Evolutionary conservation across 2,888 invertebrate species (phyloP), one percentile per base, ranked within the genome.

Genomic region (Eupithecia abbreviata): DNA sequence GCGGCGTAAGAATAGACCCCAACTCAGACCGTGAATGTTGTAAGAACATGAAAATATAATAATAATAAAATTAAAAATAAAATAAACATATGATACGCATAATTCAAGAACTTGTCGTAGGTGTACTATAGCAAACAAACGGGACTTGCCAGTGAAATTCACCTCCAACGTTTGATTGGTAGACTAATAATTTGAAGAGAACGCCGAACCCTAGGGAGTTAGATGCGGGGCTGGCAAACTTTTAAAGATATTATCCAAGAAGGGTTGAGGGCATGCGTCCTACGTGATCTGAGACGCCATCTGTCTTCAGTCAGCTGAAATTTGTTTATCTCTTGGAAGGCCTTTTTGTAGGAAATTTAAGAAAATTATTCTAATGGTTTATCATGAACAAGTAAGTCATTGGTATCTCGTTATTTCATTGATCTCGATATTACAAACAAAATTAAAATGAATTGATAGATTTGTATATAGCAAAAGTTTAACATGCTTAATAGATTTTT

Each of bases 171-270:
- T 92, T 92, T 92, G 93, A 93, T 93, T 92, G 91, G 88, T 86
- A 86, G 90, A 88, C 90, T 91, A 91, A 92, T 90, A 91, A 92
- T 91, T 92, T 90, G 89, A 88, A 90, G 88, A 90, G 90, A 90
- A 90, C 89, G 86, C 83, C 81, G 80, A 83, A 80, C 86, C 89
- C 83, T 88, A 67, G 77, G 89, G 88, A 88, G 85, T 81, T 68
- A 4, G 81, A 84, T 83, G 85, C 85, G 84, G 85, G 83, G 80
- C 83, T 84, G 87, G 88, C 83, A 89, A 95, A 95, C 94, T 95
- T 95, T 95, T 95, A 95, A 95, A 95, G 95, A 95, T 95, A 95
- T 95, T 94, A 94, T 91, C 90, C 91, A 83, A 87, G 91, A 94
- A 93, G 94, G 94, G 93, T 94, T 94, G 93, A 90, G 87, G 85